Base-by-base conservation (phyloP, 2,888 invertebrate species). In the Lysandra bellargus region DNA sequence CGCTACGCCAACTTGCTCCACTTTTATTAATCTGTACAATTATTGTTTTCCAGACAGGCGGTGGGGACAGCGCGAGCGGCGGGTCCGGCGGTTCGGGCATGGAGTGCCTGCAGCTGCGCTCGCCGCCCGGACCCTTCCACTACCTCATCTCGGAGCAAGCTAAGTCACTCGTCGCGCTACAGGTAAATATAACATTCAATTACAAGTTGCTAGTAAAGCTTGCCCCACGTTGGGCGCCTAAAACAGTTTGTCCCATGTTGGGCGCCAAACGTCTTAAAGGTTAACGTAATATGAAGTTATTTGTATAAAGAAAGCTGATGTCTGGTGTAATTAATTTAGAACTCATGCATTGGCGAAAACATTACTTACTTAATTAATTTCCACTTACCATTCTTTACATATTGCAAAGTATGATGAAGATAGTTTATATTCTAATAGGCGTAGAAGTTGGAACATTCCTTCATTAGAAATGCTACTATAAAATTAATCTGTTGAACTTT, bases 71-170 rank as follows among this genome's bases (percentile, higher is more conserved):
- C 88, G 94, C 93, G 86, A 94, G 94, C 88, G 95, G 95, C 82
- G 95, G 95, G 86, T 95, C 95, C 86, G 95, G 95, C 87, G 95
- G 95, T 86, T 95, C 96, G 93, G 97, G 97, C 92, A 97, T 97
- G 97, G 97, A 97, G 94, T 97, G 97, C 94, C 95, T 97, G 95
- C 97, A 97, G 89, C 95, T 97, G 89, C 96, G 97, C 88, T 95
- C 96, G 86, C 95, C 95, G 86, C 96, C 96, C 85, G 96, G 96
- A 87, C 97, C 97, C 83, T 97, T 97, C 91, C 97, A 97, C 91
- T 97, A 97, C 91, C 96, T 97, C 94, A 96, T 97, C 93, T 97
- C 96, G 95, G 98, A 98, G 95, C 98, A 98, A 95, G 97, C 98
- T 89, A 98, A 98, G 95, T 98, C 98, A 85, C 95, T 97, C 92